Percentiles rank a stretch among this genome's conserved stretches.
phyloP scores from a whole-genome alignment of 1,140 invertebrate species.

The Panonychus citri region DNA sequence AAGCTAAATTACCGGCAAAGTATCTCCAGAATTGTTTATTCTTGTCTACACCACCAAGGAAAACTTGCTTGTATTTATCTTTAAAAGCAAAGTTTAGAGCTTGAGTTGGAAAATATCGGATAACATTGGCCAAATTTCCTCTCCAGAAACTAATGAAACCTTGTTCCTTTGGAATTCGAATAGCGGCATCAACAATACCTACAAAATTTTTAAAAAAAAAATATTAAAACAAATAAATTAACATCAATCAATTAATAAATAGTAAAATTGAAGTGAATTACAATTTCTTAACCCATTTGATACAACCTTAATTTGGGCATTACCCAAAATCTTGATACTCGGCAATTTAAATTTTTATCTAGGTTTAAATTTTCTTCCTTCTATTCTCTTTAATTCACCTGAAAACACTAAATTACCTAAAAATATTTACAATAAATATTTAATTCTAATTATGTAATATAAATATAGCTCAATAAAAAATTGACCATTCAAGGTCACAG shows the following conservation, averaged over 20 bases:
- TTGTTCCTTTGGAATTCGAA: conserved; percentile 66
- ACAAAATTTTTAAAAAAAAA: neutral
- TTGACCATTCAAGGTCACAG: no score
- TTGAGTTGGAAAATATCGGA: conserved; percentile 81
- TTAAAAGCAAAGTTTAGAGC: conserved; percentile 90
- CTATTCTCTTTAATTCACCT: no score
- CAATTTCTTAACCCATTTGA: neutral
- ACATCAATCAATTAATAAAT: no score
- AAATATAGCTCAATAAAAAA: neutral
- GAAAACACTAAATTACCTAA: no score
- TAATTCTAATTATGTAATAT: neutral
- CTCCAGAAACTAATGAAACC: conserved; percentile 73
- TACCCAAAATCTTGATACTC: neutral
- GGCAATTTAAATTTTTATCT: no score
- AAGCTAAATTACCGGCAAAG: conserved; percentile 64
- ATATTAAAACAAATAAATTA: neutral
- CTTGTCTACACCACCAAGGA: conserved; percentile 59
- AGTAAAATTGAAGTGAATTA: neutral
- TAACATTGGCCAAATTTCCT: conserved; percentile 79
- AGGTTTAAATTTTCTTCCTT: no score
- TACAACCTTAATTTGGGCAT: no score
- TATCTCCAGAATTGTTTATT: conserved; percentile 64
- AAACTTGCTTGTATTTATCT: conserved; percentile 36
- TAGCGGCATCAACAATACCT: conserved; percentile 59
- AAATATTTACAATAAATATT: no score